These are phyloP conservation scores for Hirtodrosophila alboralis DNA, from an alignment of 2,888 invertebrate species.

Conservation along the genomic window DNA sequence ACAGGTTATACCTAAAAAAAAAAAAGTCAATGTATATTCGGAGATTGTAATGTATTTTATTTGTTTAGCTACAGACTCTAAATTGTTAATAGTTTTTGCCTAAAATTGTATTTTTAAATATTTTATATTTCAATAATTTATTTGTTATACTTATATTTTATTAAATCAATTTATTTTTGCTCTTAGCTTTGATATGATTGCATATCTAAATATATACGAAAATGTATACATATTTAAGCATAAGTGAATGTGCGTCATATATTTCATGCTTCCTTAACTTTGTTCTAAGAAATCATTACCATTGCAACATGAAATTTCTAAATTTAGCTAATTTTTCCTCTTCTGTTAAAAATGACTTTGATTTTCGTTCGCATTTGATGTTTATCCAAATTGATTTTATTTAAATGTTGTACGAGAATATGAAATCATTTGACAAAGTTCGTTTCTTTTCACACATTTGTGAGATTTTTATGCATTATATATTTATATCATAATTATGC, in stretches of 20 bases:
- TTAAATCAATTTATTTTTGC: too few species aligned
- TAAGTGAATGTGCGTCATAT: too few species aligned
- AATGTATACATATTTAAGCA: too few species aligned
- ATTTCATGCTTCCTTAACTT: neutral
- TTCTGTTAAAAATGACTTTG: conserved; percentile 44
- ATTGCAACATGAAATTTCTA: conserved; percentile 16
- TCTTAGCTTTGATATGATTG: neutral
- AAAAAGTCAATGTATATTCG: too few species aligned
- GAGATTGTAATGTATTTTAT: too few species aligned
- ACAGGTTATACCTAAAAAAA: neutral
- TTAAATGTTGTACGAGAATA: conserved; percentile 23
- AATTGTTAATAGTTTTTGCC: too few species aligned
- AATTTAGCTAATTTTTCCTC: conserved; percentile 38
- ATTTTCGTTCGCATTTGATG: conserved; percentile 51
- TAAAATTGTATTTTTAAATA: too few species aligned
- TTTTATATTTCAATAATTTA: too few species aligned
- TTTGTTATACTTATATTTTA: too few species aligned
- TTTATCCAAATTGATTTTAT: conserved; percentile 50
- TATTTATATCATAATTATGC: neutral
- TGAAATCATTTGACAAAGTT: conserved; percentile 14
- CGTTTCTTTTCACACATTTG: conserved; percentile 5
- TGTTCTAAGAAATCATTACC: conserved; percentile 3
- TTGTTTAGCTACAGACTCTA: too few species aligned
- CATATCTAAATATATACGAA: neutral
- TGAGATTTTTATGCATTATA: neutral